These are phyloP conservation scores for Bombus impatiens DNA, from an alignment of 1,140 invertebrate genomes.

Conservation along the genomic window DNA sequence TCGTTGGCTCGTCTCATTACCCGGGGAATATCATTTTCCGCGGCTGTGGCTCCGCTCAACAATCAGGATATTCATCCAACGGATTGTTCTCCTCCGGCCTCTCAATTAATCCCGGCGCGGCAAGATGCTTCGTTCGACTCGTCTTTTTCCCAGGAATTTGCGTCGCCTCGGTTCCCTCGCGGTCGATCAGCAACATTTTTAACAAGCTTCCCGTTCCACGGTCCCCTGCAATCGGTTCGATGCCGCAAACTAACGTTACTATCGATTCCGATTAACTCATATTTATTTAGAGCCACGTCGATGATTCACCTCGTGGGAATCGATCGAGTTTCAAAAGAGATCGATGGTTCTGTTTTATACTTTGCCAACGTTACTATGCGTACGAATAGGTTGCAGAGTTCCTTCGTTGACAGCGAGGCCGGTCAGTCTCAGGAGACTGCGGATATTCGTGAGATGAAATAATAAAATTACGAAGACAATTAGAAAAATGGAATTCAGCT, in stretches of 20 bases:
- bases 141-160: slow-evolving; percentile 18
- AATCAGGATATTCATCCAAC: slow-evolving; percentile 27
- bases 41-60: background rate
- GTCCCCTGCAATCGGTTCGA: background rate
- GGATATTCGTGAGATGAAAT: no score
- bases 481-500: no score
- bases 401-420: no score
- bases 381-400: no score
- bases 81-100: slow-evolving; percentile 2
- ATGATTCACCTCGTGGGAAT: background rate
- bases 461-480: no score
- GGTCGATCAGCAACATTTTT: slow-evolving; percentile 32
- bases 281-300: background rate
- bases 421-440: no score
- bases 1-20: slow-evolving; percentile 4
- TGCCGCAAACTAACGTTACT: background rate
- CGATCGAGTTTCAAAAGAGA: background rate
- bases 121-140: background rate
- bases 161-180: slow-evolving; percentile 17
- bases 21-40: slow-evolving; percentile 27
- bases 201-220: slow-evolving; percentile 21
- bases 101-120: slow-evolving; percentile 3
- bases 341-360: background rate
- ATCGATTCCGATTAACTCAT: background rate
- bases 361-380: background rate